Conservation (phyloP, 2,888 invertebrate species). For the Physocephala rufipes region DNA sequence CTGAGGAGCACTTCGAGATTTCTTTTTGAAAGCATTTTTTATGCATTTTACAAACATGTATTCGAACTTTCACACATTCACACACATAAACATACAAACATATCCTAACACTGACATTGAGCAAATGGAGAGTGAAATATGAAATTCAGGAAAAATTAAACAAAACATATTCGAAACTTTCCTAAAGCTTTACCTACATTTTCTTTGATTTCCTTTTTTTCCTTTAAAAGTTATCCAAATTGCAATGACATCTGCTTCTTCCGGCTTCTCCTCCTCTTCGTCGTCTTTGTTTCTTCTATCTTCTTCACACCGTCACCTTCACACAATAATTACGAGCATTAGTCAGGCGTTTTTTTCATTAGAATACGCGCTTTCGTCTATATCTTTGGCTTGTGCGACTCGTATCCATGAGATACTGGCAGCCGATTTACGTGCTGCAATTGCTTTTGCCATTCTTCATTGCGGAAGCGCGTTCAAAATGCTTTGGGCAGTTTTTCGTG, state of each 20-base stretch:
- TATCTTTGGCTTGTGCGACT: neutral
- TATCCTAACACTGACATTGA: too few relatives aligned
- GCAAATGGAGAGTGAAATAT: too few relatives aligned
- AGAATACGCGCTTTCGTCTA: neutral
- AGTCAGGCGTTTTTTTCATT: neutral
- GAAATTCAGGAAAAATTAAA: too few relatives aligned
- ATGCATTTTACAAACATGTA: neutral
- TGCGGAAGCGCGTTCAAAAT: too few relatives aligned
- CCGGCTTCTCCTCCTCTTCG: too few relatives aligned
- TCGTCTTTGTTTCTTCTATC: too few relatives aligned
- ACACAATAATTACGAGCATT: neutral
- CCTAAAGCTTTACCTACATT: neutral
- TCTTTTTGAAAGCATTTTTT: neutral
- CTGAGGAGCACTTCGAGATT: neutral
- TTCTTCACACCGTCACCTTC: too few relatives aligned
- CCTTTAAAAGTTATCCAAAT: constrained; percentile 11
- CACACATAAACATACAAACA: too few relatives aligned
- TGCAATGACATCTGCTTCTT: constrained; percentile 5
- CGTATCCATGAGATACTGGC: constrained; percentile 20
- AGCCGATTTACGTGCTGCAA: neutral
- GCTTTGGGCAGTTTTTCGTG: too few relatives aligned
- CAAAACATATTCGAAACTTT: neutral
- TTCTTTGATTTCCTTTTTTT: too few relatives aligned
- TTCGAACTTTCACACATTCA: neutral
- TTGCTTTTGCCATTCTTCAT: neutral